Base-by-base conservation (phyloP, 1,140 invertebrate genomes). In the Kradibia gibbosae region DNA sequence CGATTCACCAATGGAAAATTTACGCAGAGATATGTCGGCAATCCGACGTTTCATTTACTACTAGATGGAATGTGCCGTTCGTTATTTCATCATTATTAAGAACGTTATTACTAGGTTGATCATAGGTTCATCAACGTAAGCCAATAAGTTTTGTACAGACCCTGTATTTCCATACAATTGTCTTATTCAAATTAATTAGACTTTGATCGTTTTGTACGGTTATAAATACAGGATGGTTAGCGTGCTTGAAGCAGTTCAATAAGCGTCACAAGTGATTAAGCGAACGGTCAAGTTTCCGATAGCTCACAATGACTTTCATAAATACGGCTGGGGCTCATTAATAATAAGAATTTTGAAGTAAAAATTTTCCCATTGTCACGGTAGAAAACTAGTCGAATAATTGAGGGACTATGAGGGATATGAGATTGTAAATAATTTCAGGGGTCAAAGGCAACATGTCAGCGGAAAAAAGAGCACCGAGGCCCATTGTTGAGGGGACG, bases 1-100 rank as follows among this genome's bases (percentile, higher is more conserved):
- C 73, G 73, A 60, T 45, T 45, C n/a, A 53, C 11, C 42, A 48
- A 53, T 22, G 45, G 76, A 53, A 55, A 70, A 53, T 78, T 53
- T 53, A 53, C n/a, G n/a, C 62, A 28, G 3, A 31, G 31, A 1
- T 45, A 50, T 5, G 28, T 2, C 13, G 1, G 13, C 55, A 28
- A 11, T 20, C 10, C 3, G 31, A 0, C 42, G 5, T 78, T 78
- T 78, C 76, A 25, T 70, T 70, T 53, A 53, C 34, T n/a, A 3
- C 11, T n/a, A 1, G 48, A 53, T 53, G 48, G 53, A 70, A 67
- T 39, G 62, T 70, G 0, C 28, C 39, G n/a, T 8, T 28, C 7
- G 25, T 36, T 15, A 28, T 22, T 17, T 11, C 13, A 71, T 48
- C 20, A 39, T 42, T 42, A 70, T n/a, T 67, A 34, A 13, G 13